Conservation (phyloP, 1,140 invertebrate species). For the Plectus sambesii region DNA sequence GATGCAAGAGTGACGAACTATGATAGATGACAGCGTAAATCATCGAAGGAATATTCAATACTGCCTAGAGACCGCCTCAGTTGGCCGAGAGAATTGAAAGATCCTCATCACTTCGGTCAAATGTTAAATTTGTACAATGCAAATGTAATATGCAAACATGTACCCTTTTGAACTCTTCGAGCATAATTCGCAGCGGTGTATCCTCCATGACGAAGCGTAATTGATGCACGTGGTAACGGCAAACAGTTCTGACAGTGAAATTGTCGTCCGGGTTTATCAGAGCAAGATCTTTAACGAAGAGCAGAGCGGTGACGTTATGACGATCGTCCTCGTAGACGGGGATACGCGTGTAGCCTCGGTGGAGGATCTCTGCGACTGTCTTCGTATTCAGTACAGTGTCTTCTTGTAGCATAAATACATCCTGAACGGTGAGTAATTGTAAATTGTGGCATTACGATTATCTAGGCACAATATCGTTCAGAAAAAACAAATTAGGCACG, state of each 20-base stretch:
- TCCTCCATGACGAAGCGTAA: slow-evolving; percentile 92
- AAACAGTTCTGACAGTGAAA: slow-evolving; percentile 76
- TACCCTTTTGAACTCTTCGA: slow-evolving; percentile 92
- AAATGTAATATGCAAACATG: no score
- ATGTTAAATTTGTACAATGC: no score
- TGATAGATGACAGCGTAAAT: no score
- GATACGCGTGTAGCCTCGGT: slow-evolving; percentile 78
- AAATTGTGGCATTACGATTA: no score
- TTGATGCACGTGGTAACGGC: slow-evolving; percentile 88
- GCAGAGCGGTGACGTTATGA: slow-evolving; percentile 76
- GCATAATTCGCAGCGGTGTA: slow-evolving; percentile 79
- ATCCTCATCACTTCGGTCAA: no score
- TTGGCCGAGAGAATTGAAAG: no score
- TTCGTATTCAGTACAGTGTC: slow-evolving; percentile 40
- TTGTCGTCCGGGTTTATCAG: slow-evolving; percentile 87
- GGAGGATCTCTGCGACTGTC: slow-evolving; percentile 90
- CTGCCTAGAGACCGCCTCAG: no score
- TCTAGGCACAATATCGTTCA: no score
- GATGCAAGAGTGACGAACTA: no score
- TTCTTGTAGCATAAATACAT: slow-evolving; percentile 52
- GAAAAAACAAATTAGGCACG: no score
- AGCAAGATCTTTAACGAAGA: slow-evolving; percentile 93
- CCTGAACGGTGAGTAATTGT: no score
- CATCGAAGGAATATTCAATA: no score
- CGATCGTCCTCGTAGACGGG: slow-evolving; percentile 66